Evolutionary conservation across 2,797 vertebrate genomes (phyloP).

Genomic region (Picus viridis): DNA sequence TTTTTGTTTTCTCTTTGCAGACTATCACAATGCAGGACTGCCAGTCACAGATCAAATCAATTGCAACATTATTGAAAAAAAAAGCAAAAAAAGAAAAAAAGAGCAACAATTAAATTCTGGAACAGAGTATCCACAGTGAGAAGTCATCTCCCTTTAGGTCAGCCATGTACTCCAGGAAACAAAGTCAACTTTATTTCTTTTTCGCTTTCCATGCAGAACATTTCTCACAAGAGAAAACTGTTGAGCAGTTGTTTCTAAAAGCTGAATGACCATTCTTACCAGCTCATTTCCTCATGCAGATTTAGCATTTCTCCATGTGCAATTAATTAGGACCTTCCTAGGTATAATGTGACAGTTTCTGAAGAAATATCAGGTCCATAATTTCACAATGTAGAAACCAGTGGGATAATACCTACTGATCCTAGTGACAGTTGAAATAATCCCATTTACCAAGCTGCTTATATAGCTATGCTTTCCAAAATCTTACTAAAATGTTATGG

Average conservation of each 20-base stretch:
- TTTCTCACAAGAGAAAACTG: not conserved
- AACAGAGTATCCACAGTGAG: not conserved
- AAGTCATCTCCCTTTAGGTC: not conserved
- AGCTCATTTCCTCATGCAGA: not conserved
- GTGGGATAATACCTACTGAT: not conserved
- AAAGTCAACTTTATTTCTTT: not conserved
- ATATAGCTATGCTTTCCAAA: not conserved
- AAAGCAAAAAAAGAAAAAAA: not conserved
- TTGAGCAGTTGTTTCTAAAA: not conserved
- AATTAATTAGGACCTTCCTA: not conserved
- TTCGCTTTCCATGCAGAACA: not conserved
- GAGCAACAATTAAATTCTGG: not conserved
- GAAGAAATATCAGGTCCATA: not conserved
- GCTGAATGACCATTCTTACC: not conserved
- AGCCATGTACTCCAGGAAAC: not conserved
- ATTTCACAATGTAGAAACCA: not conserved
- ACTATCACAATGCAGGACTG: not conserved
- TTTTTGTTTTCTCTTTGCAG: not conserved
- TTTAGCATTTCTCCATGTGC: not conserved
- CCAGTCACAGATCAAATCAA: not conserved
- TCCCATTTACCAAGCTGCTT: not conserved
- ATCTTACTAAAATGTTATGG: not conserved
- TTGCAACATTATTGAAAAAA: too few species aligned
- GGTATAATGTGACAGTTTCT: not conserved
- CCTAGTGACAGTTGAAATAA: not conserved